phyloP scores from a whole-genome alignment of 2,797 vertebrate species.

The Tympanoctomys barrerae region DNA sequence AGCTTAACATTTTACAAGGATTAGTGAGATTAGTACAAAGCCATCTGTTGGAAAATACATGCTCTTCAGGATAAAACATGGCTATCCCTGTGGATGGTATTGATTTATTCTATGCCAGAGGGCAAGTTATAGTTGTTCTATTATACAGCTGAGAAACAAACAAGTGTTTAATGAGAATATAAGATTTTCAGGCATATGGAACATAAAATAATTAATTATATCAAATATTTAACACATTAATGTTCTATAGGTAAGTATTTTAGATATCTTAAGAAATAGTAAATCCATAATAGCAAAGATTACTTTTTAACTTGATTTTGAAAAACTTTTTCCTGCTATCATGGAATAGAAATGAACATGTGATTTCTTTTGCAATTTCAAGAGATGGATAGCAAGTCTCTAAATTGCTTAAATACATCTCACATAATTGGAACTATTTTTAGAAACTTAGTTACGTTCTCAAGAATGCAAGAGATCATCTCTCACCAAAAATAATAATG shows the following conservation, averaged over 20 bases:
- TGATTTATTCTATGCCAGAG: background rate
- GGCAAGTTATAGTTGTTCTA: background rate
- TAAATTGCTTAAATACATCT: conserved; percentile 25
- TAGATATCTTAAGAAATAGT: background rate
- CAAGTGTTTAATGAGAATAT: background rate
- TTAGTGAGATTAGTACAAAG: background rate
- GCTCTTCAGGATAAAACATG: background rate
- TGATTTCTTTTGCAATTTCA: background rate
- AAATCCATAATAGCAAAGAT: background rate
- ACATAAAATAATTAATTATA: background rate
- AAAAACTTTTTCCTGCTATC: background rate
- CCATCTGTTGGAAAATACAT: background rate
- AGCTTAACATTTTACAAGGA: background rate
- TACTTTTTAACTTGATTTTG: conserved; percentile 18
- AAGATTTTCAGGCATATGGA: background rate
- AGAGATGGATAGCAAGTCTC: background rate
- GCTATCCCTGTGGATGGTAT: background rate
- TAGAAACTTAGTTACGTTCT: conserved; percentile 26
- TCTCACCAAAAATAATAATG: conserved; percentile 55
- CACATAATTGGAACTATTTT: conserved; percentile 46
- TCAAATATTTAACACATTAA: background rate
- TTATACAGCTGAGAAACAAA: background rate
- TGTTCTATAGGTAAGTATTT: background rate
- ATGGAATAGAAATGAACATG: background rate
- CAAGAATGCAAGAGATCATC: conserved; percentile 45